Percentiles rank a stretch among this genome's conserved stretches.
Conservation (phyloP, 2,113 vertebrate genomes). For the Erinaceus europaeus region DNA sequence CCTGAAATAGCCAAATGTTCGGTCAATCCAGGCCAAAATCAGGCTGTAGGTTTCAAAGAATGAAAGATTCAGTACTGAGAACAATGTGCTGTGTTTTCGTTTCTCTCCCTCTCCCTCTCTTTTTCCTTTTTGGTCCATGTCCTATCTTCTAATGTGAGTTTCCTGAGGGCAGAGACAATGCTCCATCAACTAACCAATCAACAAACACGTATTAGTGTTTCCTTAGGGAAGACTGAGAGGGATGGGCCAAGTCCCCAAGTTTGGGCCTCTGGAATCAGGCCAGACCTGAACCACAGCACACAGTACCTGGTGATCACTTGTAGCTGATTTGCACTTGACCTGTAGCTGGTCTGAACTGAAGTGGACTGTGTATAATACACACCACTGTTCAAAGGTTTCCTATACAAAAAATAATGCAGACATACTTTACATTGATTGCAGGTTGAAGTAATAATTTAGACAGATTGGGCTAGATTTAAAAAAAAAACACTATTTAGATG, state of each 20-base stretch:
- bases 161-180: neutral
- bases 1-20: neutral
- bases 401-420: neutral
- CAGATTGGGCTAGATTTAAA: neutral
- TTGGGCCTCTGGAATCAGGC: neutral
- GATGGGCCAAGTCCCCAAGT: neutral
- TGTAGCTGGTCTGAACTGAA: neutral
- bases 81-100: neutral
- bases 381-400: neutral
- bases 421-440: neutral
- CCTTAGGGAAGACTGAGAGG: neutral
- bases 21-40: neutral
- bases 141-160: neutral
- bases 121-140: neutral
- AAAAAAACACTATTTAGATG: neutral
- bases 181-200: neutral
- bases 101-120: neutral
- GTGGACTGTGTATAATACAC: neutral
- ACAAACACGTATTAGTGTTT: neutral
- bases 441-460: neutral
- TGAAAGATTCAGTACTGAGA: neutral
- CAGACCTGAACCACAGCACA: accelerated
- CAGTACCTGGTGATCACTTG: neutral
- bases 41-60: neutral
- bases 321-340: accelerated